Evolutionary conservation across 2,113 vertebrate genomes (phyloP).

Genomic region (Oceanodroma tethys): DNA sequence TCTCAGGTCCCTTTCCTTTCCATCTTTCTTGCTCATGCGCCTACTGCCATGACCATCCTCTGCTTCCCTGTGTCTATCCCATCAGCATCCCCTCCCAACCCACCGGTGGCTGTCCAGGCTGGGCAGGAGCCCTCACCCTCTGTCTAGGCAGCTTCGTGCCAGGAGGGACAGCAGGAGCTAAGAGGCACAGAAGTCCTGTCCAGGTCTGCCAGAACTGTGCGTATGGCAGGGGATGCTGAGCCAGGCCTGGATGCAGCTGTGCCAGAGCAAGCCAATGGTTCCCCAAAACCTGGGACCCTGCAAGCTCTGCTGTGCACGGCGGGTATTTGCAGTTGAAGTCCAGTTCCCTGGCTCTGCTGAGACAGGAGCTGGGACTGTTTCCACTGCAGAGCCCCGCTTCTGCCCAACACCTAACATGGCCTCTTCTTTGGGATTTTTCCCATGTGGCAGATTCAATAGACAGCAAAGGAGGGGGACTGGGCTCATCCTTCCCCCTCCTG

Average conservation of each 20-base stretch:
- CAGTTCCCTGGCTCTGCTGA: accelerated
- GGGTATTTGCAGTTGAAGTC: no score
- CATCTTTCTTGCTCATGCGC: background rate
- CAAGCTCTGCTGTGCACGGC: accelerated
- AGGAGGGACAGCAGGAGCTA: background rate
- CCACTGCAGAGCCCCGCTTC: background rate
- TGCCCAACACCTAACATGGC: background rate
- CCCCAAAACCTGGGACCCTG: background rate
- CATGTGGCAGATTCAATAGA: background rate
- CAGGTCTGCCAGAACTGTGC: background rate
- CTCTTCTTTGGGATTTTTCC: background rate
- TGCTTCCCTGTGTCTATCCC: background rate
- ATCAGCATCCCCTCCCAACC: no score
- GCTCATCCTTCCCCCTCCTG: background rate
- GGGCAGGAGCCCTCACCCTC: background rate
- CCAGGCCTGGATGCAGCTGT: background rate
- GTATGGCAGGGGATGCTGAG: background rate
- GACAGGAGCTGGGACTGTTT: background rate
- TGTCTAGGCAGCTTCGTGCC: background rate
- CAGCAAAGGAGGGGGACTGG: background rate
- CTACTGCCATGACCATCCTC: background rate
- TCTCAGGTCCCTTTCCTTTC: background rate
- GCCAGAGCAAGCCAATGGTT: background rate
- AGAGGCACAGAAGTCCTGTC: background rate
- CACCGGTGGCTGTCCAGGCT: background rate